Conservation (phyloP, 2,888 invertebrate genomes). For the Drosophila yooni region DNA sequence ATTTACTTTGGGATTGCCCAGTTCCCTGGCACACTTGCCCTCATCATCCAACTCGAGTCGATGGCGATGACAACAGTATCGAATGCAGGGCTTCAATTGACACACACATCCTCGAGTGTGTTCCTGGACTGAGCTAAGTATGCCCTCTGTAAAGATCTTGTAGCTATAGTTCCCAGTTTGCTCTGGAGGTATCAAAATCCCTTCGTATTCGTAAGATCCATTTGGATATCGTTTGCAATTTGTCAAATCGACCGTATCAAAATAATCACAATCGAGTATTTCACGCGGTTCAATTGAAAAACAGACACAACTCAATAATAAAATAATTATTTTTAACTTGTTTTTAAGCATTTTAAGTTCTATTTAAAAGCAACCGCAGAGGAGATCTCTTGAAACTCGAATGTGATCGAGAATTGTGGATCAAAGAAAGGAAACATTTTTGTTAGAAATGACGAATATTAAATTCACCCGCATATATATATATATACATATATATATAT, state of each 20-base stretch:
- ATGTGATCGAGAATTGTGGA: background rate
- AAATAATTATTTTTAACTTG: background rate
- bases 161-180: slow-evolving; percentile 44
- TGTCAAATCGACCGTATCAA: slow-evolving; percentile 56
- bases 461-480: too few species aligned
- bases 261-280: slow-evolving; percentile 40
- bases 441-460: too few species aligned
- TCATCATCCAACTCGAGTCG: background rate
- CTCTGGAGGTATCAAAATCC: slow-evolving; percentile 44
- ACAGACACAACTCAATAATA: background rate
- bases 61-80: too few species aligned
- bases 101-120: slow-evolving; percentile 1
- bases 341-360: background rate
- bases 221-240: slow-evolving; percentile 28
- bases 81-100: too few species aligned
- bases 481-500: too few species aligned
- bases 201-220: slow-evolving; percentile 57
- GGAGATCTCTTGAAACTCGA: background rate
- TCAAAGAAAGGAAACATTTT: background rate
- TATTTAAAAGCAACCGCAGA: background rate
- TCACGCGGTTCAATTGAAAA: background rate
- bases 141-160: slow-evolving; percentile 14
- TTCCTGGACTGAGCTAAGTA: background rate
- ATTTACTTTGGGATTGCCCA: slow-evolving; percentile 1
- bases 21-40: background rate